These are phyloP conservation scores for Anthrax anthrax DNA, from an alignment of 2,888 invertebrate genomes.

Conservation along the genomic window DNA sequence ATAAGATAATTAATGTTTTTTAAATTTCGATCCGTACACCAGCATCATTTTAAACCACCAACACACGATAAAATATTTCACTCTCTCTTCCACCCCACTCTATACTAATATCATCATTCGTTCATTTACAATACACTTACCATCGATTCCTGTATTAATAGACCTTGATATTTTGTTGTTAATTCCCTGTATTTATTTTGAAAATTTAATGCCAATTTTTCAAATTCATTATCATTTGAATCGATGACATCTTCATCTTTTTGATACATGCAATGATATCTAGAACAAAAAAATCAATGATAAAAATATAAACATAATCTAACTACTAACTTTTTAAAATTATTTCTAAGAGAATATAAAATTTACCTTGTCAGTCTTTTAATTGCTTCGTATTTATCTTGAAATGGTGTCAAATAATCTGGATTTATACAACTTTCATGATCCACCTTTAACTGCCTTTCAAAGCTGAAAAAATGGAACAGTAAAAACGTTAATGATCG, in stretches of 20 bases:
- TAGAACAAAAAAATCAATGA: conserved; percentile 11
- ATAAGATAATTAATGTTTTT: conserved; percentile 7
- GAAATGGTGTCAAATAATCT: conserved; percentile 57
- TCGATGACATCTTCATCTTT: conserved; percentile 43
- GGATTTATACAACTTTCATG: conserved; percentile 59
- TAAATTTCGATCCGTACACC: neutral
- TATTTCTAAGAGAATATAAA: neutral
- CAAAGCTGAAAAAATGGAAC: conserved; percentile 40
- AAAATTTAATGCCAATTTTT: conserved; percentile 50
- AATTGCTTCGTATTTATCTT: conserved; percentile 56
- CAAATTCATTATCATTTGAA: conserved; percentile 54
- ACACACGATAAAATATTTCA: too few species aligned
- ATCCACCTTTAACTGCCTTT: conserved; percentile 59
- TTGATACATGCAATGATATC: conserved; percentile 59
- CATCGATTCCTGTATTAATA: conserved; percentile 64
- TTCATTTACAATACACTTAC: conserved; percentile 36
- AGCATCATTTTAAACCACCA: too few species aligned
- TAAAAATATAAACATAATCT: neutral
- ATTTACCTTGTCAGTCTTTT: conserved; percentile 47
- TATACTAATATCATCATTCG: too few species aligned
- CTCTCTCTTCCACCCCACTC: neutral
- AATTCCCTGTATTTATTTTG: conserved; percentile 54
- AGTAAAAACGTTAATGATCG: neutral
- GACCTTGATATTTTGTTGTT: conserved; percentile 57
- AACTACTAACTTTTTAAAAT: neutral